Conservation (phyloP, 2,888 invertebrate genomes). For the Cylloceria caligata region DNA sequence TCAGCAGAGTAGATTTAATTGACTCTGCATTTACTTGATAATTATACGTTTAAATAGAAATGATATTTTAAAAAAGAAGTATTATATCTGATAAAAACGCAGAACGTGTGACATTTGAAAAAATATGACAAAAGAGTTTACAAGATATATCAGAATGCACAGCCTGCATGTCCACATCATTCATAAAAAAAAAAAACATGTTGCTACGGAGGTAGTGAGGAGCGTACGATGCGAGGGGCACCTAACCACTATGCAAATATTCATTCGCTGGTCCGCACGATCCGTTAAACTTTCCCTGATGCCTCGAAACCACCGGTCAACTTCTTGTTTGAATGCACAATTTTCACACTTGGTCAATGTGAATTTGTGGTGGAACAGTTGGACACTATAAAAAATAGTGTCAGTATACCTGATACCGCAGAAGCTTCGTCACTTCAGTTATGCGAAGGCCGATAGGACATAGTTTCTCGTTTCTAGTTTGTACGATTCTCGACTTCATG, state of each 20-base stretch:
- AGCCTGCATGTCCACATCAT: background rate
- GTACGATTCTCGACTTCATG: constrained; percentile 2
- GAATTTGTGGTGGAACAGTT: background rate
- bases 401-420: constrained; percentile 3
- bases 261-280: constrained; percentile 1
- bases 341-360: constrained; percentile 1
- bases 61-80: no score
- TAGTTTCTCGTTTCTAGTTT: constrained; percentile 1
- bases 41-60: no score
- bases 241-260: constrained; percentile 1
- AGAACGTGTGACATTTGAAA: no score
- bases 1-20: no score
- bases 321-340: background rate
- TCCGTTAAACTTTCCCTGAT: constrained; percentile 21
- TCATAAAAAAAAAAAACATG: background rate
- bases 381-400: constrained; percentile 24
- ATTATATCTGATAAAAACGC: no score
- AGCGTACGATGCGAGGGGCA: background rate
- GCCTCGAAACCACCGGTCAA: constrained; percentile 6
- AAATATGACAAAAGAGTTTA: background rate
- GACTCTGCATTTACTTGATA: no score
- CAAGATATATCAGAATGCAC: background rate
- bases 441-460: background rate
- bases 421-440: background rate
- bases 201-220: background rate